Conservation (phyloP, 1,140 invertebrate species). For the Microplitis demolitor region DNA sequence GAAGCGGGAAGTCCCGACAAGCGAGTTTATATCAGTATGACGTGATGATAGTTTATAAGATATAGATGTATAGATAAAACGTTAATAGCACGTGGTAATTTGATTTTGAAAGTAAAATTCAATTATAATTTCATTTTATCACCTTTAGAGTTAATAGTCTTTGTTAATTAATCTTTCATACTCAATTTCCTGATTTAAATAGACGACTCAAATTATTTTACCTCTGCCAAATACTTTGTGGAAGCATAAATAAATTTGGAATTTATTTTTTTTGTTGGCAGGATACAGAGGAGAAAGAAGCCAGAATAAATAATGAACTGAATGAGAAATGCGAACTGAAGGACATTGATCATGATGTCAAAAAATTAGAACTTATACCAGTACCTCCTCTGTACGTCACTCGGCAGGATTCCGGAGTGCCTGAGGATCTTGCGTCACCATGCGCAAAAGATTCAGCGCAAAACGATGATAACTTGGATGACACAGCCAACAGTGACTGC, state of each 20-base stretch:
- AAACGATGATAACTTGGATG: slow-evolving; percentile 36
- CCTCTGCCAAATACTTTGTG: too few relatives aligned
- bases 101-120: not conserved
- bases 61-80: not conserved
- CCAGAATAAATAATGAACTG: not conserved
- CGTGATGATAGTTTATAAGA: not conserved
- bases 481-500: slow-evolving; percentile 50
- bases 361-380: not conserved
- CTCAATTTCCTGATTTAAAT: slow-evolving; percentile 3
- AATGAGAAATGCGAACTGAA: not conserved
- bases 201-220: not conserved
- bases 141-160: not conserved
- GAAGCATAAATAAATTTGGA: too few relatives aligned
- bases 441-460: slow-evolving; percentile 14
- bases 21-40: not conserved
- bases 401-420: slow-evolving; percentile 53
- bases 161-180: not conserved
- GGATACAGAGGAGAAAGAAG: not conserved
- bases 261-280: not conserved
- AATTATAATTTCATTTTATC: not conserved
- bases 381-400: slow-evolving; percentile 38
- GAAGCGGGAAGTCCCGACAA: not conserved
- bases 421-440: slow-evolving; percentile 51
- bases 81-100: slow-evolving; percentile 1
- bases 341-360: slow-evolving; percentile 24